phyloP scores from a whole-genome alignment of 2,888 invertebrate genomes.

The Drosophila greeni region DNA sequence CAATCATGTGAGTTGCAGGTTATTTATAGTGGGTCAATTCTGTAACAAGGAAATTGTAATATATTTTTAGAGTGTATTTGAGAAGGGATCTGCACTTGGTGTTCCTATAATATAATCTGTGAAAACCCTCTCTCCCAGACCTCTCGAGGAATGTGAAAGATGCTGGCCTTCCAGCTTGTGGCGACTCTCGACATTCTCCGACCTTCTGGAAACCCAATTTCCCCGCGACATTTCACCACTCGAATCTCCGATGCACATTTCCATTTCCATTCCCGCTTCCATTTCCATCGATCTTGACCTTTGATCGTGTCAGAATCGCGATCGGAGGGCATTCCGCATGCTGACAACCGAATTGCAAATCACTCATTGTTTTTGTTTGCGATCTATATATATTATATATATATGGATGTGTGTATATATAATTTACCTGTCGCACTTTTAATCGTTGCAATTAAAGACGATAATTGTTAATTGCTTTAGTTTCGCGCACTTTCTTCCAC shows the following conservation, averaged over 20 bases:
- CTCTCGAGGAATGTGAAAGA: conserved; percentile 12
- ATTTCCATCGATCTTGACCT: conserved; percentile 34
- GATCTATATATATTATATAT: neutral
- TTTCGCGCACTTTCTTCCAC: conserved; percentile 64
- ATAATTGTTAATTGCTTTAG: conserved; percentile 57
- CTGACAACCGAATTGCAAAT: conserved; percentile 35
- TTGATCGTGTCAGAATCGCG: conserved; percentile 24
- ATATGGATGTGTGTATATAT: neutral
- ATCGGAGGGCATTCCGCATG: conserved; percentile 13
- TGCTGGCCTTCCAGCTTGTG: conserved; percentile 2
- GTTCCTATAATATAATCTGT: neutral
- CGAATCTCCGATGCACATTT: conserved; percentile 13
- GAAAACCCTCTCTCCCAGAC: neutral
- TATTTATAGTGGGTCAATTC: conserved; percentile 8
- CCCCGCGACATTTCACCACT: conserved; percentile 20
- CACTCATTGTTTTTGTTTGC: conserved; percentile 21
- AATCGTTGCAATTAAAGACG: conserved; percentile 63
- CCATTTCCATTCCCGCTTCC: conserved; percentile 9
- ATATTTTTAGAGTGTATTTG: neutral
- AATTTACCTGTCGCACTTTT: conserved; percentile 36
- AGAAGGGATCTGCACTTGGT: neutral
- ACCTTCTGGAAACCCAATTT: conserved; percentile 16
- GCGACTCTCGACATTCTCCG: conserved; percentile 12
- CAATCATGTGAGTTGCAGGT: conserved; percentile 11
- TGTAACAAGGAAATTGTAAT: neutral